Percentiles rank a stretch among this genome's conserved stretches.
These are phyloP conservation scores for Patagioenas fasciata DNA, from an alignment of 2,113 vertebrate species.

Conservation along the genomic window DNA sequence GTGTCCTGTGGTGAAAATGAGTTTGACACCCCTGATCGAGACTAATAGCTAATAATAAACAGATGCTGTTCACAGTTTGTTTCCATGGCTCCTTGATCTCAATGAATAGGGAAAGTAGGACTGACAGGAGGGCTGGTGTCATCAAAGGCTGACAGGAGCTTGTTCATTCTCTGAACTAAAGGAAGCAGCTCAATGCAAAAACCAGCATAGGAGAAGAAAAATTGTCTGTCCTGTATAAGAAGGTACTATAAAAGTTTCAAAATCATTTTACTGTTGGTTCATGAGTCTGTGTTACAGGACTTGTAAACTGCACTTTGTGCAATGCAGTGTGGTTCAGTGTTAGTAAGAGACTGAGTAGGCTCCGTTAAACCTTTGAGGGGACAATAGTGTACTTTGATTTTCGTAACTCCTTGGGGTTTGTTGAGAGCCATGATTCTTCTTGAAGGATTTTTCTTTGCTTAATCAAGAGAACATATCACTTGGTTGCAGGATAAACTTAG, in stretches of 20 bases:
- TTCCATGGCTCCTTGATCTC: background rate
- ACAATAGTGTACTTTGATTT: background rate
- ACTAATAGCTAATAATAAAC: background rate
- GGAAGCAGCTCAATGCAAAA: background rate
- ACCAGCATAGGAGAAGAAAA: background rate
- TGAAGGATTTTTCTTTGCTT: background rate
- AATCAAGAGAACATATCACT: background rate
- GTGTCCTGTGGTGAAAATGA: too few species aligned
- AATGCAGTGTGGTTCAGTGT: accelerated
- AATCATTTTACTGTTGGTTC: background rate
- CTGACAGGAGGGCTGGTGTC: background rate
- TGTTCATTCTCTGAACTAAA: background rate
- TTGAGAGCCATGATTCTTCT: background rate
- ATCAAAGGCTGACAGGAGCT: background rate
- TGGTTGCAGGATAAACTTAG: background rate
- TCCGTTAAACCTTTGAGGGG: background rate
- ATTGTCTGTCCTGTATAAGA: background rate
- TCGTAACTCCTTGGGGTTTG: background rate
- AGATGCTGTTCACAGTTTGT: background rate
- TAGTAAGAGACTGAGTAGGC: background rate
- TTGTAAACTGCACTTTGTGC: too few species aligned
- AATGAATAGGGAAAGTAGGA: background rate
- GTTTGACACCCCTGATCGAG: too few species aligned
- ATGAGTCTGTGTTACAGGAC: background rate
- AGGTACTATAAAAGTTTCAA: background rate